Evolutionary conservation across 2,797 vertebrate genomes (phyloP).

Genomic region (Eidolon dupreanum): DNA sequence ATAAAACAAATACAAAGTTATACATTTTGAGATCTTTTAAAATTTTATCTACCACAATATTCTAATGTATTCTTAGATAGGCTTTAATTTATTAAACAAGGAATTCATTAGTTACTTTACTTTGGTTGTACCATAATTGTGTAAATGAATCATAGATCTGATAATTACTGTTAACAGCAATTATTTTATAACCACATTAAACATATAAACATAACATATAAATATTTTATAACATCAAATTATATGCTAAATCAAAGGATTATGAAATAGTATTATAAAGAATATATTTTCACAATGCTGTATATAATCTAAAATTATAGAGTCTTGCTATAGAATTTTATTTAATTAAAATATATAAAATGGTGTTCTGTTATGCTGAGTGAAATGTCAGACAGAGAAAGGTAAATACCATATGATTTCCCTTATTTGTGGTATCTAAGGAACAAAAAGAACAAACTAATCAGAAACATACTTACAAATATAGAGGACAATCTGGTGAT

Average conservation of each 20-base stretch:
- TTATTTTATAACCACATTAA: no score
- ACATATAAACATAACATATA: no score
- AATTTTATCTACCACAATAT: not conserved
- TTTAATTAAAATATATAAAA: not conserved
- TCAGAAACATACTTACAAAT: no score
- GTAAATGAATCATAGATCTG: not conserved
- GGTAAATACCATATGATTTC: no score
- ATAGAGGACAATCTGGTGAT: no score
- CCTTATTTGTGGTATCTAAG: no score
- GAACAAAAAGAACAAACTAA: no score
- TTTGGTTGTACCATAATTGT: not conserved
- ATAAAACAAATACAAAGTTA: not conserved
- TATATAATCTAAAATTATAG: not conserved
- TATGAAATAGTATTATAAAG: not conserved
- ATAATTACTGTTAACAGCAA: not conserved
- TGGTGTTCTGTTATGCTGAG: no score
- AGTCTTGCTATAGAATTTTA: not conserved
- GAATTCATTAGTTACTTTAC: not conserved
- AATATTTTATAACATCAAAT: not conserved
- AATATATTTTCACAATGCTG: not conserved
- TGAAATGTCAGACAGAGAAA: no score
- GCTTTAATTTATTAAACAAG: not conserved
- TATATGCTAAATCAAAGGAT: not conserved
- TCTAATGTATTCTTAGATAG: not conserved
- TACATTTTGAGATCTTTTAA: not conserved